Percentiles rank a stretch among this genome's conserved stretches.
phyloP scores from a whole-genome alignment of 1,140 invertebrate species.

The Drosophila parvula region DNA sequence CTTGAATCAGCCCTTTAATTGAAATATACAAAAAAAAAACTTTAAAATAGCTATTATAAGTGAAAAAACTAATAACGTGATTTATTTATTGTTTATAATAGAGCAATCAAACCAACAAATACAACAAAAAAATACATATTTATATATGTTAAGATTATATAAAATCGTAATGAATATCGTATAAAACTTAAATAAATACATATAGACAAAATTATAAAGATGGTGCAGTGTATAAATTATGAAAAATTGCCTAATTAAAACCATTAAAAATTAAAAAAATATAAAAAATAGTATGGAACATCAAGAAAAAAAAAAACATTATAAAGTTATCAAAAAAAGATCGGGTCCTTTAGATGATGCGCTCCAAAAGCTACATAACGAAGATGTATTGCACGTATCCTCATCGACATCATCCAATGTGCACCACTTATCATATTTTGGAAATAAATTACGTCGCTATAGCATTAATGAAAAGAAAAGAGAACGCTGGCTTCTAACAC shows the following conservation, averaged over 20 bases:
- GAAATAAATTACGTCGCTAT: constrained; percentile 33
- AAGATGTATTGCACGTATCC: background rate
- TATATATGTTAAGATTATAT: background rate
- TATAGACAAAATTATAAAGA: background rate
- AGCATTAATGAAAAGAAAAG: constrained; percentile 81
- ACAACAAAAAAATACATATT: background rate
- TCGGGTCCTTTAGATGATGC: constrained; percentile 61
- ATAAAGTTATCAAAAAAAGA: constrained; percentile 57
- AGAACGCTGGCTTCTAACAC: constrained; percentile 92
- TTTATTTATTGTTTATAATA: too few species aligned
- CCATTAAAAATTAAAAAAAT: background rate
- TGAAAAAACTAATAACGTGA: background rate
- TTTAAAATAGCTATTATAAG: background rate
- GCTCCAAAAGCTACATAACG: constrained; percentile 39
- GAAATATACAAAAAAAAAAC: background rate
- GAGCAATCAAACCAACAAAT: background rate
- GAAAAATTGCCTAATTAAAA: background rate
- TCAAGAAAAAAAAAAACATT: constrained; percentile 1
- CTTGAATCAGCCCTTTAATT: background rate
- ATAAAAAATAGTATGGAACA: constrained; percentile 33
- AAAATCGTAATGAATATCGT: background rate
- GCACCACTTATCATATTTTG: constrained; percentile 2
- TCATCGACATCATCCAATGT: background rate
- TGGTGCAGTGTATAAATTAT: background rate
- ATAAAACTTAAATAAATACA: background rate